Evolutionary conservation across 2,888 invertebrate genomes (phyloP).

Genomic region (Sclerodermus sp.): DNA sequence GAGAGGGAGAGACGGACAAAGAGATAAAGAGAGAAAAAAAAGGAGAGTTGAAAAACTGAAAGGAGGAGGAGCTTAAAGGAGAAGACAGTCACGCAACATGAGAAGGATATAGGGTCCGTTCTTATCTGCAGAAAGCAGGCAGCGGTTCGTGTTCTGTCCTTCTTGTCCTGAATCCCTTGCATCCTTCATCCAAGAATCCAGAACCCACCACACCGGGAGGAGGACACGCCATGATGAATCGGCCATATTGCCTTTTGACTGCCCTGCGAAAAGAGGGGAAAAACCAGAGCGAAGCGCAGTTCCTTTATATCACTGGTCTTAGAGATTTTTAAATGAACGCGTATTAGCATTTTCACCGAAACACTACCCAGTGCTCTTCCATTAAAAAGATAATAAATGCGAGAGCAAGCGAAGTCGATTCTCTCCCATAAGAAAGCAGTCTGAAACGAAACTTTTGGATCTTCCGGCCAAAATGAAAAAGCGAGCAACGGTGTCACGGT

Average conservation of each 20-base stretch:
- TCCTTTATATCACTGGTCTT: background rate
- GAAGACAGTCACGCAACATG: background rate
- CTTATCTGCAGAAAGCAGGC: constrained; percentile 53
- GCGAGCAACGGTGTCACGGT: too few species aligned
- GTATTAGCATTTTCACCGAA: too few species aligned
- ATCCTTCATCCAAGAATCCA: constrained; percentile 34
- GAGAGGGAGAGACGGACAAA: too few species aligned
- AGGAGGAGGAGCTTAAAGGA: background rate
- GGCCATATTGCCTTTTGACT: constrained; percentile 44
- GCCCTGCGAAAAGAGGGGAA: constrained; percentile 23
- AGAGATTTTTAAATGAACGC: too few species aligned
- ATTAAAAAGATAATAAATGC: too few species aligned
- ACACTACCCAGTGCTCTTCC: too few species aligned
- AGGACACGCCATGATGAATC: constrained; percentile 52
- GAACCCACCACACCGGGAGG: constrained; percentile 24
- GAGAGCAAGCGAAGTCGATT: too few species aligned
- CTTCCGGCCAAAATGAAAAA: too few species aligned
- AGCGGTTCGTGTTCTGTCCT: constrained; percentile 24
- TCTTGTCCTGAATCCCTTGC: constrained; percentile 7
- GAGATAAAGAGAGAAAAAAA: too few species aligned
- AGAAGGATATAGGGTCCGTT: constrained; percentile 48
- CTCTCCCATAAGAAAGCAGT: too few species aligned
- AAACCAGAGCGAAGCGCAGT: constrained; percentile 1
- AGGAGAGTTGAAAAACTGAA: too few species aligned
- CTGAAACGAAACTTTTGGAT: too few species aligned